Base-by-base conservation (phyloP, 2,113 vertebrate genomes). In the Pachycephala philippinensis region DNA sequence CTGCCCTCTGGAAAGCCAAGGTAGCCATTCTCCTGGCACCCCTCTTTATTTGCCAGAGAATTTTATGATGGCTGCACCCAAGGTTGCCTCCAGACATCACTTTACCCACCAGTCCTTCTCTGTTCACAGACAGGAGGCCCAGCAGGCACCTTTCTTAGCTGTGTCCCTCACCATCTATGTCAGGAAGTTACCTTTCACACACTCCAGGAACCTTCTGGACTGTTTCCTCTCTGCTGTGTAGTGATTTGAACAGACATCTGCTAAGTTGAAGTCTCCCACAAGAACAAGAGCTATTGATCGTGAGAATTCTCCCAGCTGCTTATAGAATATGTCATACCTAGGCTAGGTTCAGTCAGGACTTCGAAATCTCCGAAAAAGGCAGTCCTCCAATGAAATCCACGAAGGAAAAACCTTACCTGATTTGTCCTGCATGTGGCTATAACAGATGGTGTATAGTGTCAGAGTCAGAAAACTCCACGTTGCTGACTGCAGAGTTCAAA, bases 81-180 rank as follows among this genome's bases (percentile, higher is more conserved):
- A 69, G 28, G 16, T 11, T 14, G 15, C 44, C 42, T 63, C 49
- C n/a, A 64, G 5, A 49, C 18, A 33, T 13, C 22, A 5, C 18
- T 69, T 69, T 22, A 45, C 4, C 8, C 13, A 61, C 31, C 35
- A 45, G 21, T 31, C 21, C 30, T 69, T 30, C 47, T 57, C 42
- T 57, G 11, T 30, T 47, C n/a, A 64, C 26, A 50, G 56, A 33
- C 0, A n/a, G 61, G 17, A 60, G 16, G 12, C 39, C 27, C 45
- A 53, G 26, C 0, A 0, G 14, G 6, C 8, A 8, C n/a, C n/a
- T 69, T 53, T 19, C 39, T 16, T 23, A 2, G 7, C 7, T 37
- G 10, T 54, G 3, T 85, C 14, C 4, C 17, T 49, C 35, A 39
- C 27, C 23, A 60, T 14, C 23, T 45, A 3, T 57, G 19, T 28